Percentiles rank a stretch among this genome's conserved stretches.
Evolutionary conservation across 64 coral and sea anemone species (phyloP).

Genomic region (Porites australiensis): DNA sequence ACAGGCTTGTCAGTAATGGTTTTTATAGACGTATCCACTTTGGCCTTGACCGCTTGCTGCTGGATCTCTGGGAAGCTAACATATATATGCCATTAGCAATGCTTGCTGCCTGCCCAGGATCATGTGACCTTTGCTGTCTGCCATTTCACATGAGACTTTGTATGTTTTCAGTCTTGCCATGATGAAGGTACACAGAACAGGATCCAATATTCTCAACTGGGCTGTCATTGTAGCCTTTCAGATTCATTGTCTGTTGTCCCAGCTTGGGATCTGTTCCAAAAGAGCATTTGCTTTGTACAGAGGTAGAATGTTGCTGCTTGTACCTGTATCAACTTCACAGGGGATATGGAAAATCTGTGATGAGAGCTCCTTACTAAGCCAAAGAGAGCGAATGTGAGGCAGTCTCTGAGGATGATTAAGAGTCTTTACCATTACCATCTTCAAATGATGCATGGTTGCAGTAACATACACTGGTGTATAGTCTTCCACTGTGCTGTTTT

Average conservation of each 20-base stretch:
- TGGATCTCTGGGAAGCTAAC: constrained; percentile 9
- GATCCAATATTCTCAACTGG: background rate
- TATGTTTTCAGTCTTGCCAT: background rate
- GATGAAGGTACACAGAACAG: background rate
- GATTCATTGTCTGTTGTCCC: background rate
- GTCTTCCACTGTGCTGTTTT: background rate
- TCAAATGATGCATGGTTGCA: too few species aligned
- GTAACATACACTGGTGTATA: background rate
- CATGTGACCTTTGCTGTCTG: constrained; percentile 32
- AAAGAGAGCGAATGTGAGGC: background rate
- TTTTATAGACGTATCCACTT: background rate
- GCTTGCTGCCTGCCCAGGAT: background rate
- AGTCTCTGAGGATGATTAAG: background rate
- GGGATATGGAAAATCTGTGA: background rate
- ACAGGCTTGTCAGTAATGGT: background rate
- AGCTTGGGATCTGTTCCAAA: background rate
- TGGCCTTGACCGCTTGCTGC: constrained; percentile 6
- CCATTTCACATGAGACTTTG: background rate
- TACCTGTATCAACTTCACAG: constrained; percentile 2
- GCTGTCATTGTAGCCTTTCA: constrained; percentile 4
- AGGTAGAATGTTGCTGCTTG: background rate
- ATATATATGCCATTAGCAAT: background rate
- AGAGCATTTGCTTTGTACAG: background rate
- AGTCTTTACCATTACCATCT: background rate
- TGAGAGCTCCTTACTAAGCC: background rate